Evolutionary conservation across 2,888 invertebrate species (phyloP).

Genomic region (Thereva nobilitata): DNA sequence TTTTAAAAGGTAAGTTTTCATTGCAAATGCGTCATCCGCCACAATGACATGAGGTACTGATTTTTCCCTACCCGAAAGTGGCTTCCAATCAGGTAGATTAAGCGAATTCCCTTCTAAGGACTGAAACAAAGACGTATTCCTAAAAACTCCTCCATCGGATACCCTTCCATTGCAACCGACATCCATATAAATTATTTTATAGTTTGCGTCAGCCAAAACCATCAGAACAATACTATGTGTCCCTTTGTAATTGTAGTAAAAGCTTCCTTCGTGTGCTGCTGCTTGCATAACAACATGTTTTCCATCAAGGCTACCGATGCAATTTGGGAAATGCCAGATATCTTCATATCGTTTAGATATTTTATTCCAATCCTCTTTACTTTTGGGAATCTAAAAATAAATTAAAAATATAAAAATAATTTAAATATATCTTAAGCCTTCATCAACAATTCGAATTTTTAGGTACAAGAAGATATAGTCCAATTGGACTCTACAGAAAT

Average conservation of each 20-base stretch:
- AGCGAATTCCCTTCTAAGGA: not conserved
- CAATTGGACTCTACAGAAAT: no score
- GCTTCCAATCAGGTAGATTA: slow-evolving; percentile 7
- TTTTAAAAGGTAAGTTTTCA: no score
- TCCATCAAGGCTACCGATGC: no score
- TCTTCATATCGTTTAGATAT: slow-evolving; percentile 5
- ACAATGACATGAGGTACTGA: not conserved
- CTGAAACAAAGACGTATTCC: slow-evolving; percentile 1
- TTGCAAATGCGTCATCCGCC: no score
- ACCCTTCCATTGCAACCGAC: slow-evolving; percentile 7
- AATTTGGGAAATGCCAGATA: no score
- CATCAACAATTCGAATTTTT: no score
- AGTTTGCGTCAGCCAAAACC: slow-evolving; percentile 5
- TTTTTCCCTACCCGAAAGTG: not conserved
- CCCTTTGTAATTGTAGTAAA: slow-evolving; percentile 7
- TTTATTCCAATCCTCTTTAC: slow-evolving; percentile 4
- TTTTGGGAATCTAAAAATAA: slow-evolving; percentile 6
- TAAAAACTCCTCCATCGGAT: slow-evolving; percentile 8
- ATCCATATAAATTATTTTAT: slow-evolving; percentile 11
- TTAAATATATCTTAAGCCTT: no score
- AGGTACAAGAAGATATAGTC: no score
- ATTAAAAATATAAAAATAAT: no score
- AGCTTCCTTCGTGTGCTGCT: slow-evolving; percentile 6
- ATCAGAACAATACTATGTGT: slow-evolving; percentile 11
- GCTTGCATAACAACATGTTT: no score